Conservation (phyloP, 2,797 vertebrate species). For the Borostomias antarcticus region DNA sequence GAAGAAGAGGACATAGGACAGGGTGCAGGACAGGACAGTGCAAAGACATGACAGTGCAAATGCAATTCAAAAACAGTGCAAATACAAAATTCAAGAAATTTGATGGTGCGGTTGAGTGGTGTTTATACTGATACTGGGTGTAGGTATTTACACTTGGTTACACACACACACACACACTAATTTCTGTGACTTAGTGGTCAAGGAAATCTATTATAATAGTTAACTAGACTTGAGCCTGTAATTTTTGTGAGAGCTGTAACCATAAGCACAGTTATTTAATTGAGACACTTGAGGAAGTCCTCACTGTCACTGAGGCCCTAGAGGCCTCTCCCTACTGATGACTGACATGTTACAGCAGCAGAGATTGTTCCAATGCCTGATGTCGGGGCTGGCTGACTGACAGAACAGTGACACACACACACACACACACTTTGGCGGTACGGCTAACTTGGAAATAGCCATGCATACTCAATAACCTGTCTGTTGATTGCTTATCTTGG, state of each 20-base stretch:
- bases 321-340: not conserved
- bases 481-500: constrained; percentile 22
- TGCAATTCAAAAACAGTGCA: too few species aligned
- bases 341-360: constrained; percentile 1
- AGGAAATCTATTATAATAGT: too few species aligned
- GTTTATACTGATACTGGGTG: too few species aligned
- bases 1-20: too few species aligned
- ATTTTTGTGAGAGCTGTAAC: constrained; percentile 24
- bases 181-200: too few species aligned
- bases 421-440: not conserved
- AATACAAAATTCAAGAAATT: too few species aligned
- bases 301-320: constrained; percentile 11
- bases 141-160: too few species aligned
- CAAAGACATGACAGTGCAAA: too few species aligned
- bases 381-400: constrained; percentile 9
- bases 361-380: not conserved
- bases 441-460: not conserved
- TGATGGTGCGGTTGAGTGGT: too few species aligned
- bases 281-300: constrained; percentile 17
- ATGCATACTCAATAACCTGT: not conserved
- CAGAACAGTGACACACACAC: not conserved
- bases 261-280: constrained; percentile 13
- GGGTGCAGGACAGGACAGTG: too few species aligned
- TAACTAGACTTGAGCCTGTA: not conserved
- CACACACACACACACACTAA: too few species aligned